phyloP scores from a whole-genome alignment of 2,113 vertebrate species.

The Neotoma lepida region DNA sequence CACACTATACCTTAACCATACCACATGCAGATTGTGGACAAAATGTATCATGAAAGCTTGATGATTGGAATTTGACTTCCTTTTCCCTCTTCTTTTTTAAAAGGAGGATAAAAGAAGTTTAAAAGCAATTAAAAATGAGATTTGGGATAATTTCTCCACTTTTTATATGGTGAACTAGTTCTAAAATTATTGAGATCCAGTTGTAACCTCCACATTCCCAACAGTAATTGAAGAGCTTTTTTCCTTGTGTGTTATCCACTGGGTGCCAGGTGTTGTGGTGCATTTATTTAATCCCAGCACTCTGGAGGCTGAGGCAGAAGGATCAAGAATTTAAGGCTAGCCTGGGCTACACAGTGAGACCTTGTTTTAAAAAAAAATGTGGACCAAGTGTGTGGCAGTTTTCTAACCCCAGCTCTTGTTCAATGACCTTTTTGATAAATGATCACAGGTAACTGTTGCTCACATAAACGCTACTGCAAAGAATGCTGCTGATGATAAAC shows the following conservation, averaged over 20 bases:
- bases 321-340: not conserved
- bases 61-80: slow-evolving; percentile 33
- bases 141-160: not conserved
- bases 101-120: not conserved
- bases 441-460: slow-evolving; percentile 95
- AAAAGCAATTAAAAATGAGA: slow-evolving; percentile 24
- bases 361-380: not conserved
- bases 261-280: not conserved
- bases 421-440: not conserved
- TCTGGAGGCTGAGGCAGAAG: not conserved
- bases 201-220: not conserved
- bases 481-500: slow-evolving; percentile 98
- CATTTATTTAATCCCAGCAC: not conserved
- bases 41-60: not conserved
- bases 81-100: not conserved
- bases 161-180: not conserved
- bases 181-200: slow-evolving; percentile 38
- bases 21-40: not conserved
- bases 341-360: not conserved
- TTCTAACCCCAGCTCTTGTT: not conserved
- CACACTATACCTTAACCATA: not conserved
- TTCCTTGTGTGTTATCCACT: not conserved
- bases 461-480: slow-evolving; percentile 99
- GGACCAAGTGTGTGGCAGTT: not conserved
- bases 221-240: not conserved